Conservation (phyloP, 1,140 invertebrate species). For the Drosophila insularis region DNA sequence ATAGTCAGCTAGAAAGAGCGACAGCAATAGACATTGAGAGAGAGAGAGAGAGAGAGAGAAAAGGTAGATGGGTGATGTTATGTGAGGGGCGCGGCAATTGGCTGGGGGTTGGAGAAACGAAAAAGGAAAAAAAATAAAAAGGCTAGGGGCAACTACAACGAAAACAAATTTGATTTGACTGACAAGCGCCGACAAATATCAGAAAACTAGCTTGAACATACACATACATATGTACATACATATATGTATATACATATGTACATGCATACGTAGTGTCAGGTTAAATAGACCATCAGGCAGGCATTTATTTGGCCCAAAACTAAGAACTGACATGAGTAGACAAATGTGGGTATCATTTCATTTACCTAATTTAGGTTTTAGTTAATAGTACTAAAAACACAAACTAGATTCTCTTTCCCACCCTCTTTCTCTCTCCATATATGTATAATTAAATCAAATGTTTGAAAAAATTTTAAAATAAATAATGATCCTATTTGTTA, state of each 20-base stretch:
- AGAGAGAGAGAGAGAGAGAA: background rate
- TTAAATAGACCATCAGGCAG: background rate
- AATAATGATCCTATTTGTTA: no score
- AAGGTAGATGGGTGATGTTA: background rate
- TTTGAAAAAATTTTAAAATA: no score
- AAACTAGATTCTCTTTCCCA: background rate
- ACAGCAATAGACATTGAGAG: background rate
- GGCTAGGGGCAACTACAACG: background rate
- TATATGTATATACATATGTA: no score
- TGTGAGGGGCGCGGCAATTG: background rate
- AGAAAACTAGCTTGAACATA: conserved; percentile 45
- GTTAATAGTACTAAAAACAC: background rate
- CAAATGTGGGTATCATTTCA: background rate
- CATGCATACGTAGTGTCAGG: conserved; percentile 13
- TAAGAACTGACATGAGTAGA: background rate
- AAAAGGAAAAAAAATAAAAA: background rate
- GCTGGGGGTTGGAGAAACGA: background rate
- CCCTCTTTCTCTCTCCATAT: background rate
- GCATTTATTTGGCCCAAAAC: no score
- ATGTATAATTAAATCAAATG: no score
- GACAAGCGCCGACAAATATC: conserved; percentile 74
- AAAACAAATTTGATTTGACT: conserved; percentile 72
- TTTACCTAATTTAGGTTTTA: background rate
- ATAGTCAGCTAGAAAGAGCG: background rate
- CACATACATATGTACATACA: no score